Conservation (phyloP, 2,797 vertebrate species). For the Yasuhikotakia modesta region DNA sequence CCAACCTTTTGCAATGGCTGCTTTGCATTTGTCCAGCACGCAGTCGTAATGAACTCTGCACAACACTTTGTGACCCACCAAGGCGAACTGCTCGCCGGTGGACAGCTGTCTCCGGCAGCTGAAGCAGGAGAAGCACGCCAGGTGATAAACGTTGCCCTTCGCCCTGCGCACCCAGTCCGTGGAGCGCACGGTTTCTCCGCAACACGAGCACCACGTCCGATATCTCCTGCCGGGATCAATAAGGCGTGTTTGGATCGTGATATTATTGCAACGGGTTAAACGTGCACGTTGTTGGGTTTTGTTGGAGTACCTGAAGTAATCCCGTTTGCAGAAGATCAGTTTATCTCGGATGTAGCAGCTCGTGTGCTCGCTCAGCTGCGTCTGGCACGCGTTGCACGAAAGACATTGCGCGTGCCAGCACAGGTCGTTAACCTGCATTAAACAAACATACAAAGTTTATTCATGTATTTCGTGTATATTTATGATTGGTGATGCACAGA, state of each 20-base stretch:
- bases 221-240: constrained; percentile 79
- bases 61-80: constrained; percentile 93
- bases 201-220: constrained; percentile 91
- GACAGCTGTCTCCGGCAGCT: constrained; percentile 95
- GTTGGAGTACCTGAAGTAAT: constrained; percentile 94
- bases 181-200: constrained; percentile 89
- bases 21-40: constrained; percentile 94
- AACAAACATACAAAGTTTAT: constrained; percentile 11
- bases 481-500: no score
- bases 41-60: constrained; percentile 93
- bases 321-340: constrained; percentile 95
- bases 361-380: constrained; percentile 87
- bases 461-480: no score
- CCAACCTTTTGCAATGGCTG: constrained; percentile 90
- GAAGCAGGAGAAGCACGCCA: constrained; percentile 96
- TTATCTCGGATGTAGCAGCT: constrained; percentile 97
- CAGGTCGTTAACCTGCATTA: constrained; percentile 88
- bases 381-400: constrained; percentile 93
- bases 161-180: constrained; percentile 97
- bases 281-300: not conserved
- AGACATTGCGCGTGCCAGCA: constrained; percentile 97
- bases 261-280: no score
- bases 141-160: constrained; percentile 91
- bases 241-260: not conserved
- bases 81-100: constrained; percentile 93